Percentiles rank a stretch among this genome's conserved stretches.
These are phyloP conservation scores for Epizoanthus stellaris DNA, from an alignment of 92 coral and sea anemone species.

Conservation along the genomic window DNA sequence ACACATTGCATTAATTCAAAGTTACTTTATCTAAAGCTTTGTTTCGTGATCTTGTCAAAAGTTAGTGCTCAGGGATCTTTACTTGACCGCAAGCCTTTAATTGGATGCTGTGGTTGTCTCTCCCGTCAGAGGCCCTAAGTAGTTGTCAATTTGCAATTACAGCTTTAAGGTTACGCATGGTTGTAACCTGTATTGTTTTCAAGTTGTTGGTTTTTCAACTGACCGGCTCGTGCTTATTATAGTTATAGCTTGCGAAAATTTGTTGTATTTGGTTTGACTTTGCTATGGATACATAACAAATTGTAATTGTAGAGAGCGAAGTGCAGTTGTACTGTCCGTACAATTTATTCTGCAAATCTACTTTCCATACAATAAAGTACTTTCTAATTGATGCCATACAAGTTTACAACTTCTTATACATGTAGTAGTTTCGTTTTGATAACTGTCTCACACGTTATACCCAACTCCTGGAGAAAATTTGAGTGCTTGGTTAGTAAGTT, in stretches of 20 bases:
- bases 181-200: neutral
- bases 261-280: neutral
- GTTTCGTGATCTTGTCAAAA: constrained; percentile 59
- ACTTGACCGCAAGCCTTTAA: constrained; percentile 13
- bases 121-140: constrained; percentile 12
- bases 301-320: constrained; percentile 1
- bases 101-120: constrained; percentile 16
- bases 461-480: too few relatives aligned
- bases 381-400: too few relatives aligned
- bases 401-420: too few relatives aligned
- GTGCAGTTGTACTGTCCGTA: neutral
- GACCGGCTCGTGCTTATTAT: neutral
- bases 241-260: neutral
- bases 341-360: neutral
- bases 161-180: neutral
- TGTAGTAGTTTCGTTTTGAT: too few relatives aligned
- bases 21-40: constrained; percentile 24
- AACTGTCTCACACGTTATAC: too few relatives aligned
- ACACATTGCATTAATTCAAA: neutral
- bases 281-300: constrained; percentile 33
- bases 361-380: too few relatives aligned
- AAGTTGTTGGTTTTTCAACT: neutral
- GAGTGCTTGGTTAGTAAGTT: too few relatives aligned
- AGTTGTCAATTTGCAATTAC: neutral
- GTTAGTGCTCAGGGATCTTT: constrained; percentile 16